These are phyloP conservation scores for Polydrusus tereticollis DNA, from an alignment of 2,888 invertebrate genomes.

Conservation along the genomic window DNA sequence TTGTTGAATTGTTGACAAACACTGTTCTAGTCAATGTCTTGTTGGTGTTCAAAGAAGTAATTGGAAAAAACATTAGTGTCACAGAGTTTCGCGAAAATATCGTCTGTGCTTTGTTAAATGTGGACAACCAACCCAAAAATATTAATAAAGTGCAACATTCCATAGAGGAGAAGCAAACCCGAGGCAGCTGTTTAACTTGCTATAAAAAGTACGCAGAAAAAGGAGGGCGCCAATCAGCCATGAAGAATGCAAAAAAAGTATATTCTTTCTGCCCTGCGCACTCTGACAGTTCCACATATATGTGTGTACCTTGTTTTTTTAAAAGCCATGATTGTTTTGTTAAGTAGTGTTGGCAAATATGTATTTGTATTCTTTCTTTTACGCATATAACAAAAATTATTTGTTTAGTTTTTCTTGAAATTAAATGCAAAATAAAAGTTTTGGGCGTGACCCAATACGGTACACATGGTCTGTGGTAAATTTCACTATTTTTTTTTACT, in stretches of 20 bases:
- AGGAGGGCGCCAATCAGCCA: not conserved
- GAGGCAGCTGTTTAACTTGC: not conserved
- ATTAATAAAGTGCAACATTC: not conserved
- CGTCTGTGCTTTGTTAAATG: not conserved
- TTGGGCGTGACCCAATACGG: too few relatives aligned
- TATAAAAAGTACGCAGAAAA: not conserved
- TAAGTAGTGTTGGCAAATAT: not conserved
- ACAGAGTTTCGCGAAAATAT: not conserved
- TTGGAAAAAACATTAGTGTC: not conserved
- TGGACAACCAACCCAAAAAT: not conserved
- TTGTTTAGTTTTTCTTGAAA: too few relatives aligned
- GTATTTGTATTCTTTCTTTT: too few relatives aligned
- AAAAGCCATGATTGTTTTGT: not conserved
- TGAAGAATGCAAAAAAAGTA: not conserved
- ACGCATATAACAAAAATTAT: too few relatives aligned
- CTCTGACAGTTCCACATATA: not conserved
- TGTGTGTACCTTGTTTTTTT: not conserved
- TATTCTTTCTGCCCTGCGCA: not conserved
- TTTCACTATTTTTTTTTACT: too few relatives aligned
- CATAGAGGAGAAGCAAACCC: too few relatives aligned
- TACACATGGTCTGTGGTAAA: too few relatives aligned
- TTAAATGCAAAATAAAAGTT: too few relatives aligned
- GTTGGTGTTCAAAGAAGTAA: not conserved
- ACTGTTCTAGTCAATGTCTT: not conserved
- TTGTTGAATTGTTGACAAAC: not conserved